Conservation (phyloP, 2,113 vertebrate genomes). For the Grammomys surdaster region DNA sequence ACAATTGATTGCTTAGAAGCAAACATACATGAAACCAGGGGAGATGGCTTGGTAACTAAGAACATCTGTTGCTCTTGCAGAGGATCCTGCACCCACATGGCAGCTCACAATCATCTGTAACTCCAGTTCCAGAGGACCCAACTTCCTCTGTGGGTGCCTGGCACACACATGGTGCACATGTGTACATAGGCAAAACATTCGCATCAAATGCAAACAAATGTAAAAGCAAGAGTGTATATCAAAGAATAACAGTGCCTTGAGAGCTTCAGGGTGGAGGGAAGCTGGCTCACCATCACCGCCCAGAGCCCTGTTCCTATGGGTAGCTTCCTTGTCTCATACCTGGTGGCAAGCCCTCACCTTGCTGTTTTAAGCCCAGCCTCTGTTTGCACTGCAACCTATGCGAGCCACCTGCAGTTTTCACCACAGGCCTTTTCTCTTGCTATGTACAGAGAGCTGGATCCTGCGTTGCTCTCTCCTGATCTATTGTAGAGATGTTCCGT, state of each 20-base stretch:
- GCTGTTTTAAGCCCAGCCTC: neutral
- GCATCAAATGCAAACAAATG: neutral
- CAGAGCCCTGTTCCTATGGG: neutral
- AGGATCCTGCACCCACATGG: neutral
- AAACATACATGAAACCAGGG: neutral
- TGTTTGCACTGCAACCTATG: neutral
- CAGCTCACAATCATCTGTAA: neutral
- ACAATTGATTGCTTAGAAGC: neutral
- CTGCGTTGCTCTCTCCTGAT: neutral
- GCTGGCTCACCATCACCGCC: neutral
- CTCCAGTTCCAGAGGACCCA: neutral
- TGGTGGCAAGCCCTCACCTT: neutral
- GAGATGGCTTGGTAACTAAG: neutral
- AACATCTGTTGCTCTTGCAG: neutral
- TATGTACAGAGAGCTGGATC: neutral
- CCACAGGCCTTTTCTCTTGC: neutral
- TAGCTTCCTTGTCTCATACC: neutral
- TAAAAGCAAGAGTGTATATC: neutral
- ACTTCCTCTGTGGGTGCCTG: neutral
- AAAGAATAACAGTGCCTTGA: neutral
- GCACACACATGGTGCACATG: neutral
- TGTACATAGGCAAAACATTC: neutral
- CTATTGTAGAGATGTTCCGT: neutral
- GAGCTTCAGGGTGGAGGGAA: neutral
- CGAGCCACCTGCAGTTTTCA: neutral